A percentile compares a stretch with the other conserved stretches of the same genome.
These are phyloP conservation scores for Aleiodes sp. DNA, from an alignment of 1,140 invertebrate species.

Conservation along the genomic window DNA sequence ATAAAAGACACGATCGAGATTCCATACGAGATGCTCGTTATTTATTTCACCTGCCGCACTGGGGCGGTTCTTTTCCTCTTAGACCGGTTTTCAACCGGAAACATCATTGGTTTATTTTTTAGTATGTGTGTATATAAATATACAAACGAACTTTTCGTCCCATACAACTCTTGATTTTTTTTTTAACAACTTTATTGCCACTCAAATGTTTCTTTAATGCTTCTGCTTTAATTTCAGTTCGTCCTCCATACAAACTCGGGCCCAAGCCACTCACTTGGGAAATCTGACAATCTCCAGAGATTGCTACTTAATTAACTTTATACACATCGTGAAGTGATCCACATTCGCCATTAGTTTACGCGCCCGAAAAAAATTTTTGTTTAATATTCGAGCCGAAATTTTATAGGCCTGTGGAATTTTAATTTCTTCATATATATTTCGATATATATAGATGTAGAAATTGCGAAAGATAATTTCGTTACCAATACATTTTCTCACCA, in stretches of 20 bases:
- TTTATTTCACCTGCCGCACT: slow-evolving; percentile 22
- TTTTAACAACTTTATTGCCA: not conserved
- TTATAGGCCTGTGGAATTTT: no score
- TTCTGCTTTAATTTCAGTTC: not conserved
- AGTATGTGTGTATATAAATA: no score
- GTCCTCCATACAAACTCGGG: not conserved
- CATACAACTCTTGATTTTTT: not conserved
- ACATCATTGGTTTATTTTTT: not conserved
- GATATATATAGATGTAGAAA: no score
- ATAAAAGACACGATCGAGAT: slow-evolving; percentile 21
- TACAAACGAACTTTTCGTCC: no score
- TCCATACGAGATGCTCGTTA: slow-evolving; percentile 18
- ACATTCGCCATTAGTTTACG: not conserved
- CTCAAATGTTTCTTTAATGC: slow-evolving; percentile 3
- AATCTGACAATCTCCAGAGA: slow-evolving; percentile 18
- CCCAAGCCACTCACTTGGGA: not conserved
- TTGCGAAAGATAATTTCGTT: no score
- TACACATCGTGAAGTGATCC: not conserved
- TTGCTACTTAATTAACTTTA: slow-evolving; percentile 23
- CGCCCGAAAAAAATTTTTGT: slow-evolving; percentile 40
- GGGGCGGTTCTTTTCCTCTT: not conserved
- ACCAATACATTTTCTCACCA: no score
- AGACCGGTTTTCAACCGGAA: slow-evolving; percentile 21
- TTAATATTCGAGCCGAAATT: no score
- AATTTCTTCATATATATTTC: no score